phyloP scores from a whole-genome alignment of 2,797 vertebrate genomes.

The Artibeus jamaicensis region DNA sequence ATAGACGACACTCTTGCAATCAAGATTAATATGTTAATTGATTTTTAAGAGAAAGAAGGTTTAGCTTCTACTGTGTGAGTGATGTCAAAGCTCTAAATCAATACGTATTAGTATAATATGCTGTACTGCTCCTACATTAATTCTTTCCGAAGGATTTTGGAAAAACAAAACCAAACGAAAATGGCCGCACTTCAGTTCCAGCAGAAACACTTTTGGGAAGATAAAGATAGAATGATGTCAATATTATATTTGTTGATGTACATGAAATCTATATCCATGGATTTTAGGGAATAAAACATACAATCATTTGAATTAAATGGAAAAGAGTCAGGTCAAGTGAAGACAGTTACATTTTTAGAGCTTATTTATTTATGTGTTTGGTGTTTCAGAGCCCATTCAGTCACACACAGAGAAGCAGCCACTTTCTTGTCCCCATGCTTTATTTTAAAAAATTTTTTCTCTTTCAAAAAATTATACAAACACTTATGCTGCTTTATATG shows the following conservation, averaged over 20 bases:
- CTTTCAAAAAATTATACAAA: neutral
- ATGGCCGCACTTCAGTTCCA: neutral
- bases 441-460: neutral
- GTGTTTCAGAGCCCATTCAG: neutral
- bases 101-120: conserved; percentile 43
- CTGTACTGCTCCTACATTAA: conserved; percentile 1
- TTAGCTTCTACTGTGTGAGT: conserved; percentile 42
- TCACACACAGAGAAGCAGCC: neutral
- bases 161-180: neutral
- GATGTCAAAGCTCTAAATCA: conserved; percentile 55
- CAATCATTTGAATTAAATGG: neutral
- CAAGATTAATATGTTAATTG: conserved; percentile 53
- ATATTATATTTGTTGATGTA: neutral
- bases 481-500: neutral
- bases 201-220: conserved; percentile 19
- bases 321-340: neutral
- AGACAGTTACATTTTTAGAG: neutral
- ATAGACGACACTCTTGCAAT: conserved; percentile 12
- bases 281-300: neutral
- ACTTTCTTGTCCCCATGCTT: neutral
- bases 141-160: conserved; percentile 32
- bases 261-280: neutral
- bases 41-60: conserved; percentile 52
- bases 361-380: neutral
- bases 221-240: conserved; percentile 18